Conservation (phyloP, 2,113 vertebrate genomes). For the Astatoreochromis straeleni region DNA sequence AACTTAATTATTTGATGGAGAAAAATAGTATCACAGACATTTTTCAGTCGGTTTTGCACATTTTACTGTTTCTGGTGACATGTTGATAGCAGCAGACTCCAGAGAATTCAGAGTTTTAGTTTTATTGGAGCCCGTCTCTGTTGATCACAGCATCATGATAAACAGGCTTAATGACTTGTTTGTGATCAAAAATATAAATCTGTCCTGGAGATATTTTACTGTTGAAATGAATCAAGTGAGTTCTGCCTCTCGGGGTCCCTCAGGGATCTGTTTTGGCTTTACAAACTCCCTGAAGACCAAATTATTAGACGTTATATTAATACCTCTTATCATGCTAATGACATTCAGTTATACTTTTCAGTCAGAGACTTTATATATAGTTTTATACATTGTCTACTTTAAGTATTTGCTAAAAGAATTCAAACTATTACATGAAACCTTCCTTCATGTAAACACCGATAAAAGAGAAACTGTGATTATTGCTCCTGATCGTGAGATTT, state of each 20-base stretch:
- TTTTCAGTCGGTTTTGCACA: background rate
- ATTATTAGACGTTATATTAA: background rate
- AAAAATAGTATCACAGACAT: background rate
- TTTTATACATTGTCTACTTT: background rate
- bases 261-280: background rate
- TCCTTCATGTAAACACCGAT: rapidly evolving
- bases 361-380: background rate
- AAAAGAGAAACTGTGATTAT: background rate
- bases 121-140: background rate
- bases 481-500: background rate
- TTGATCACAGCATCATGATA: rapidly evolving
- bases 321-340: background rate
- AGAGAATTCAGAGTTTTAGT: background rate
- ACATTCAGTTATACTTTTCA: background rate
- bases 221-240: background rate
- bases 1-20: background rate
- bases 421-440: background rate
- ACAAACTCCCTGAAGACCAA: background rate
- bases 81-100: background rate
- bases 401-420: background rate
- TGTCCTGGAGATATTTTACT: background rate
- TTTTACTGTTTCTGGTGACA: background rate
- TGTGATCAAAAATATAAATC: background rate
- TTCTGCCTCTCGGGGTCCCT: rapidly evolving
- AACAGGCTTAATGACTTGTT: background rate